Base-by-base conservation (phyloP, 2,113 vertebrate genomes). In the Ptychochromis oligacanthus region DNA sequence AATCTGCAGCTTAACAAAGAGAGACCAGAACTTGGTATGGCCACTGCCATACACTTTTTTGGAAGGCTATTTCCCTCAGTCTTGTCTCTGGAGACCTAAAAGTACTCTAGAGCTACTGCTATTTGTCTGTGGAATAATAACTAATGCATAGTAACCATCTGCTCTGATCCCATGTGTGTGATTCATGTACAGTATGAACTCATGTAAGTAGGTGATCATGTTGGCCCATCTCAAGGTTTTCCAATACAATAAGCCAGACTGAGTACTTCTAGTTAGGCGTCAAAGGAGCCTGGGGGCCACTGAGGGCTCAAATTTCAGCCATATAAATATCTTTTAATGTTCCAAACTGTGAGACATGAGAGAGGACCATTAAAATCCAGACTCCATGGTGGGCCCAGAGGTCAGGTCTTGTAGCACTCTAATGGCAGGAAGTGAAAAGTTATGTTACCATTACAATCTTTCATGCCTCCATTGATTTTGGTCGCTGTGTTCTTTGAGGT, bases 301-400 rank as follows among this genome's bases (percentile, higher is more conserved):
- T 36, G 74, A 62, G 80, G 54, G 81, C 38, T 92, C 77, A 65
- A 60, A 20, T 90, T 90, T 83, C 76, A 64, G 24, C 12, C 43
- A 67, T 55, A 24, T 57, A 64, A 74, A 81, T 82, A 43, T 76
- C 20, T 70, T 67, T 28, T 81, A 83, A 64, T 57, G 78, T 77
- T 60, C 43, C 59, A 74, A 38, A 9, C 49, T 22, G 70, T 46
- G 36, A 56, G 40, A 86, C 43, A 77, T 24, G 59, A 82, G 62
- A 76, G 18, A 34, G 13, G 3, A 22, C 70, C 62, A 81, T 85
- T 90, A 79, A 80, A 43, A 78, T 59, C 38, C 9, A 64, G 84
- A 84, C 86, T 88, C 38, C 60, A 82, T 8, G 31, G 11, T 31
- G 36, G 22, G 40, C 58, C 70, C 38, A 67, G 5, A 46, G 8